Percentiles rank a stretch among this genome's conserved stretches.
phyloP scores from a whole-genome alignment of 2,797 vertebrate genomes.

The Anas acuta region DNA sequence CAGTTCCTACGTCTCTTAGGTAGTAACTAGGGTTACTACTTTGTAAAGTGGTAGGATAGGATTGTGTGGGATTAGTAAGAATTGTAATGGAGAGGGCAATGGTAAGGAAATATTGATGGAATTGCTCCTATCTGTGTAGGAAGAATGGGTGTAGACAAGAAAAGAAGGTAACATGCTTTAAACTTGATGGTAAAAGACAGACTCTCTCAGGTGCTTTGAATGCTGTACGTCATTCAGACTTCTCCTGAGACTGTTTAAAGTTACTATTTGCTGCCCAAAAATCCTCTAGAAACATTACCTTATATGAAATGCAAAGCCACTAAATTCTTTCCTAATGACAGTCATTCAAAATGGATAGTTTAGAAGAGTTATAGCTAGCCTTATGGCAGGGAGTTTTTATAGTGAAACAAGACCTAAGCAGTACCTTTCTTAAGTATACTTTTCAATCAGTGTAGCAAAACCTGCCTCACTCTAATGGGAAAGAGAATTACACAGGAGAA shows the following conservation, averaged over 20 bases:
- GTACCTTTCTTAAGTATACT: slow-evolving; percentile 39
- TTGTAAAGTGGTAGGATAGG: too few species aligned
- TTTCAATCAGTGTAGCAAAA: slow-evolving; percentile 27
- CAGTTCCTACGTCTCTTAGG: neutral
- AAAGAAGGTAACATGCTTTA: slow-evolving; percentile 7
- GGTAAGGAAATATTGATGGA: neutral
- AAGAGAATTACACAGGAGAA: neutral
- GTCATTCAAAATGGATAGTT: slow-evolving; percentile 69
- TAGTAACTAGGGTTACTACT: neutral
- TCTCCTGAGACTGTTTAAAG: slow-evolving; percentile 72
- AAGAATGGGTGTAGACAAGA: neutral
- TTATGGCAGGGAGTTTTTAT: slow-evolving; percentile 60
- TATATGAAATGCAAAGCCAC: slow-evolving; percentile 75
- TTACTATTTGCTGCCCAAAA: slow-evolving; percentile 67
- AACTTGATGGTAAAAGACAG: slow-evolving; percentile 1
- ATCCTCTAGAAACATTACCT: slow-evolving; percentile 74
- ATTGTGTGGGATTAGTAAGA: neutral
- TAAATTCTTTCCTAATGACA: slow-evolving; percentile 81
- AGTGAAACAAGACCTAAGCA: slow-evolving; percentile 58
- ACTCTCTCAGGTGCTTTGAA: slow-evolving; percentile 47
- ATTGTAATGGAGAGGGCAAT: neutral
- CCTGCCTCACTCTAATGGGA: neutral
- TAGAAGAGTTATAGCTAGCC: slow-evolving; percentile 63
- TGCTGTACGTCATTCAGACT: slow-evolving; percentile 26
- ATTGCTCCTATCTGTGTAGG: neutral